phyloP scores from a whole-genome alignment of 2,113 vertebrate genomes.

The Polypterus senegalus region DNA sequence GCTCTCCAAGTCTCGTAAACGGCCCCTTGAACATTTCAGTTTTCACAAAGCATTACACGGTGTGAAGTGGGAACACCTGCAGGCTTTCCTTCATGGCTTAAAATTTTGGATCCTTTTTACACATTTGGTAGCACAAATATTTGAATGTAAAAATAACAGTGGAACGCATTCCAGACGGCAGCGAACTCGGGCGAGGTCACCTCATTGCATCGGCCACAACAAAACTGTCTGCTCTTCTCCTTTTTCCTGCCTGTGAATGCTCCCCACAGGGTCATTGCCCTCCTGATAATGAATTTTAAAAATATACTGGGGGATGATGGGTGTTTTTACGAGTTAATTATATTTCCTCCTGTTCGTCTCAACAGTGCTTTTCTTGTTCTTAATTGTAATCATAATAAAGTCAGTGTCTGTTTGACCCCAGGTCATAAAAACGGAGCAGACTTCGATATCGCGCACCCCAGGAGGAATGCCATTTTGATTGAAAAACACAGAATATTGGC shows the following conservation, averaged over 20 bases:
- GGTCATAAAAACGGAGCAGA: not conserved
- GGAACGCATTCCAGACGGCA: not conserved
- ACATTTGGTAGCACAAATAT: not conserved
- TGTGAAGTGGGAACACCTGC: not conserved
- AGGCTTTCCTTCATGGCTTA: not conserved
- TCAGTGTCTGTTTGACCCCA: slow-evolving; percentile 3
- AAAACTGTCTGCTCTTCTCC: not conserved
- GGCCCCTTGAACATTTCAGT: no score
- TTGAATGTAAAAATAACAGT: not conserved
- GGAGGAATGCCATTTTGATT: not conserved
- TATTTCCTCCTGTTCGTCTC: slow-evolving; percentile 6
- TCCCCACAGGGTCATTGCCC: not conserved
- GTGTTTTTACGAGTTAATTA: slow-evolving; percentile 1
- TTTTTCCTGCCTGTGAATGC: not conserved
- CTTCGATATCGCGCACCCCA: not conserved
- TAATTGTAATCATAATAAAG: not conserved
- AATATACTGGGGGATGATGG: not conserved
- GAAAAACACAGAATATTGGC: slow-evolving; percentile 2
- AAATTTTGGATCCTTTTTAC: not conserved
- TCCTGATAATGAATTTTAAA: not conserved
- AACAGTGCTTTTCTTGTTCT: slow-evolving; percentile 1
- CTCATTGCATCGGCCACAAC: not conserved
- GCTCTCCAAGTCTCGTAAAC: no score
- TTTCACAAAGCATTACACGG: no score
- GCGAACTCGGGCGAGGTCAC: not conserved